These are phyloP conservation scores for Lathronympha strigana DNA, from an alignment of 2,888 invertebrate species.

Conservation along the genomic window DNA sequence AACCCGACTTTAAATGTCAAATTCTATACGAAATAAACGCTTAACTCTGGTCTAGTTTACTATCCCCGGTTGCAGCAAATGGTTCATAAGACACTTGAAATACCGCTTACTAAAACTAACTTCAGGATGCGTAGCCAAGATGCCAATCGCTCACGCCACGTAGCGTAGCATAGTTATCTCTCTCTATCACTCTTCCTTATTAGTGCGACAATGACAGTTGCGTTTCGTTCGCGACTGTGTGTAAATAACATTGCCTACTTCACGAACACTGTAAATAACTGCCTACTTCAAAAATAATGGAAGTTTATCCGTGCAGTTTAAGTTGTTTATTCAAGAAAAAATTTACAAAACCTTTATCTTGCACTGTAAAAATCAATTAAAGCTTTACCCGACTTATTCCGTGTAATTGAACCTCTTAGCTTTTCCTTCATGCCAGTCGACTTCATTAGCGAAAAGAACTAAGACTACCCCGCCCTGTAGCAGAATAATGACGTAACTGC, in stretches of 20 bases:
- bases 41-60: too few species aligned
- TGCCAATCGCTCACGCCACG: too few species aligned
- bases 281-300: not conserved
- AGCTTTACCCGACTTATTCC: slow-evolving; percentile 22
- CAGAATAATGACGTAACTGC: not conserved
- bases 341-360: slow-evolving; percentile 1
- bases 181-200: too few species aligned
- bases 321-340: not conserved
- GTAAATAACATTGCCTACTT: not conserved
- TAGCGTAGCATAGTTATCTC: too few species aligned
- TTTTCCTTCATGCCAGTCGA: slow-evolving; percentile 28
- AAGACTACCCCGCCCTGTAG: not conserved
- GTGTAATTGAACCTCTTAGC: slow-evolving; percentile 27
- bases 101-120: not conserved
- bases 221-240: too few species aligned
- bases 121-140: too few species aligned
- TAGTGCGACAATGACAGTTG: too few species aligned
- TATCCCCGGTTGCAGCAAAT: too few species aligned
- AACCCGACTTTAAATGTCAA: too few species aligned
- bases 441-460: slow-evolving; percentile 32
- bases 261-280: not conserved
- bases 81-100: not conserved
- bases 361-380: slow-evolving; percentile 19
- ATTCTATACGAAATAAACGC: too few species aligned
- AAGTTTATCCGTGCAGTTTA: not conserved